Evolutionary conservation across 2,888 invertebrate genomes (phyloP), one percentile per base, ranked within the genome.

Genomic region (Volucella bombylans): DNA sequence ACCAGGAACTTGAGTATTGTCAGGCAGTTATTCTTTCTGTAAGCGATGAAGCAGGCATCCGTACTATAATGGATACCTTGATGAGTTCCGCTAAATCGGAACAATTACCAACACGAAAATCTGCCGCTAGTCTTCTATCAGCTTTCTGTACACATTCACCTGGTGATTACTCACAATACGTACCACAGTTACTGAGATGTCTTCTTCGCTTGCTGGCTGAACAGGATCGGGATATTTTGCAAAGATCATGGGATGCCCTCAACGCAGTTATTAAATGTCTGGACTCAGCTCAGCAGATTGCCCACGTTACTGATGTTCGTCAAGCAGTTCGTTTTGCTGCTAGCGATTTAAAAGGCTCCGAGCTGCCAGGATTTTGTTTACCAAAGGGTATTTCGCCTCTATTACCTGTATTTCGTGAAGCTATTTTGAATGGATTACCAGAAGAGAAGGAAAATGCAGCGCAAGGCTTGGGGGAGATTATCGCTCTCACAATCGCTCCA

Each of bases 381-480:
- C 97, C 97, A 0, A 98, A 98, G 94, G 97, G 97, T 73, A 97
- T 99, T 72, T 95, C 97, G 3, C 98, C 99, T 9, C 95, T 99
- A 82, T 93, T 99, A 86, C 98, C 98, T 0, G 95, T 99, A 77
- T 98, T 99, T 93, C 95, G 99, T 57, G 99, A 99, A 92, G 97
- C 98, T 1, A 96, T 99, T 90, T 93, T 99, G 57, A 98, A 97
- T 92, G 99, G 99, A 0, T 93, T 96, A 76, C 97, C 98, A 0
- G 99, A 99, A 87, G 95, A 97, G 90, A 99, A 99, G 91, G 99
- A 99, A 92, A 96, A 96, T 87, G 98, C 99, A 0, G 97, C 99
- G 8, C 95, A 97, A 90, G 98, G 98, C 86, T 93, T 99, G 88
- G 96, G 96, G 67, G 95, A 95, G 91, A 91, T 92, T 41, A 92